A percentile compares a stretch with the other conserved stretches of the same genome.
These are phyloP conservation scores for Pluvianellus socialis DNA, from an alignment of 2,113 vertebrate species.

Conservation along the genomic window DNA sequence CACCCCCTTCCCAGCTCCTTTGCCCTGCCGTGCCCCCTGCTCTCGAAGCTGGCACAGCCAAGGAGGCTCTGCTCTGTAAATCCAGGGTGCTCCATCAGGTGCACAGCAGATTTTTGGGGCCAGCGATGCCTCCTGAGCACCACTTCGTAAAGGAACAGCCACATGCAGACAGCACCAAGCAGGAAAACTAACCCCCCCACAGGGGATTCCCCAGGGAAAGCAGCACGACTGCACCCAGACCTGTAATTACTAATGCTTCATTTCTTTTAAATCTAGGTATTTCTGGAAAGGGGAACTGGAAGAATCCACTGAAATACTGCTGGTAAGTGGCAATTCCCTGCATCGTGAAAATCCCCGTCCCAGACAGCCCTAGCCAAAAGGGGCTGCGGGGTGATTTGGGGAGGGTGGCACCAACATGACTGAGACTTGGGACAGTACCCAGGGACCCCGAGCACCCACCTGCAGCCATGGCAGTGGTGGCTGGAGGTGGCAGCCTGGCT, in stretches of 20 bases:
- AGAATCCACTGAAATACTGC: constrained; percentile 82
- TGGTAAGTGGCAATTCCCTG: constrained; percentile 71
- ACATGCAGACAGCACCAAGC: neutral
- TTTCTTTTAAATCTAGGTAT: constrained; percentile 73
- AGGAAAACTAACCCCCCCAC: no score
- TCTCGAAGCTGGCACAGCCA: neutral
- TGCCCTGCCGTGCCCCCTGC: fast-evolving
- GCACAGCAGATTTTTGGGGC: neutral
- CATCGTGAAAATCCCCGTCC: fast-evolving
- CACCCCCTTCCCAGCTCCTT: neutral
- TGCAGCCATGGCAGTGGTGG: neutral
- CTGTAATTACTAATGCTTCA: neutral
- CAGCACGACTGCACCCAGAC: neutral
- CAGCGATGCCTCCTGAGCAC: neutral
- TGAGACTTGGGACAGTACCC: neutral
- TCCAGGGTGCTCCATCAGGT: fast-evolving
- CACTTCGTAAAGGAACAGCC: neutral
- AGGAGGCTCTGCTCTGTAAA: neutral
- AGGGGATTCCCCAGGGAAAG: neutral
- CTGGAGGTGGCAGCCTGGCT: neutral
- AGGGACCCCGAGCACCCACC: neutral
- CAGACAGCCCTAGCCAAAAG: neutral
- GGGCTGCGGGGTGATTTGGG: neutral
- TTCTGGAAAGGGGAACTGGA: constrained; percentile 89
- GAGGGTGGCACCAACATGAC: neutral